Evolutionary conservation across 2,888 invertebrate species (phyloP), one percentile per base, ranked within the genome.

Genomic region (Amiota minor): DNA sequence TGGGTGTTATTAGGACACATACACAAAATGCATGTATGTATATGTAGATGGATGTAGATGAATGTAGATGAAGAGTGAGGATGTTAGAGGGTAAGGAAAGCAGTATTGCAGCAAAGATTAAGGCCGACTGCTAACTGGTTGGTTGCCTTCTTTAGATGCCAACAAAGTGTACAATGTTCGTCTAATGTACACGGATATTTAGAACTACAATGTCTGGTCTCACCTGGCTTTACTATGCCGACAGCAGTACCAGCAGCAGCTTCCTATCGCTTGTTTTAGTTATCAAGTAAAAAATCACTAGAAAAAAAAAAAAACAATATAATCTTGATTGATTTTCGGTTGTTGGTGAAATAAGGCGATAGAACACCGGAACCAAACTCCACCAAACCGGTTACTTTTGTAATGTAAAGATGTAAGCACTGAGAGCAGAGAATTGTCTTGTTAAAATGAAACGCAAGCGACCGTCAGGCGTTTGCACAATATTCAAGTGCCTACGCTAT

Each of bases 271-370:
- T n/a, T 35, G 35, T 14, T 35, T 50, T 50, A 50, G 53, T n/a
- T 12, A 50, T 50, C n/a, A 50, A 12, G 12, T n/a, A 50, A n/a
- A 65, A 10, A 12, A 16, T 10, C 11, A 47, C 18, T 11, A 65
- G 11, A 47, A 64, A 8, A 64, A 46, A 12, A 12, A 47, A 71
- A 71, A 62, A 71, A 47, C 62, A 53, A 71, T 64, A 75, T 75
- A 75, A 75, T 75, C 75, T 75, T 75, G 75, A 75, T 75, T 75
- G 75, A 75, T 75, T 75, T 75, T 75, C 71, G 64, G 73, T 70
- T 73, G 75, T 61, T 72, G 71, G 50, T 69, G 71, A 46, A 53
- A 47, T 12, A 18, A 45, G 62, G 64, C 62, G 9, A 11, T 47
- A 49, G 20, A 11, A 35, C n/a, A 10, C 14, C 14, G 53, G 53